Conservation (phyloP, 1,140 invertebrate genomes). For the Chelonus insularis region DNA sequence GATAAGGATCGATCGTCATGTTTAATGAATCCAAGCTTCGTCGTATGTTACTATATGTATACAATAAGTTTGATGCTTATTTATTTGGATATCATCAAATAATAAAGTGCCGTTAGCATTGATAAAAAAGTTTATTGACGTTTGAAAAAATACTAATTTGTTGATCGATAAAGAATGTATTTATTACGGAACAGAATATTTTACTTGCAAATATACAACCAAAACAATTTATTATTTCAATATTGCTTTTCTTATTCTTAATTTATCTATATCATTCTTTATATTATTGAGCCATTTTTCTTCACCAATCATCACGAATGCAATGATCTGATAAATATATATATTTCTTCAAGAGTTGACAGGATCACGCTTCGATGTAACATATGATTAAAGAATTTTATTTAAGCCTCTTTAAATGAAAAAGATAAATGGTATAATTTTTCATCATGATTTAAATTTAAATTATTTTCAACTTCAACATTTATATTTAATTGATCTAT, state of each 20-base stretch:
- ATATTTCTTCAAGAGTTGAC: conserved; percentile 4
- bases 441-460: not conserved
- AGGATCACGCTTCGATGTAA: conserved; percentile 12
- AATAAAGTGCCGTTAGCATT: too few relatives aligned
- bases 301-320: not conserved
- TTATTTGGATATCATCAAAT: not conserved
- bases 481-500: not conserved
- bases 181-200: too few relatives aligned
- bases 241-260: too few relatives aligned
- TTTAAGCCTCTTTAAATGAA: not conserved
- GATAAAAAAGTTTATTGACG: too few relatives aligned
- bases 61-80: not conserved
- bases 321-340: not conserved
- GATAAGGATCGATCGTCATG: not conserved
- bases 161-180: too few relatives aligned
- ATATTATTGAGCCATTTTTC: too few relatives aligned
- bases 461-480: not conserved
- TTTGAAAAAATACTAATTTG: too few relatives aligned
- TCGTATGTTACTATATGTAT: too few relatives aligned
- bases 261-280: too few relatives aligned
- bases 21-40: not conserved
- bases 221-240: too few relatives aligned
- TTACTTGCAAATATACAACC: too few relatives aligned
- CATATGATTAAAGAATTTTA: not conserved
- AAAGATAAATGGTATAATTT: not conserved